Percentiles rank a stretch among this genome's conserved stretches.
Evolutionary conservation across 2,113 vertebrate species (phyloP).

Genomic region (Mola mola): DNA sequence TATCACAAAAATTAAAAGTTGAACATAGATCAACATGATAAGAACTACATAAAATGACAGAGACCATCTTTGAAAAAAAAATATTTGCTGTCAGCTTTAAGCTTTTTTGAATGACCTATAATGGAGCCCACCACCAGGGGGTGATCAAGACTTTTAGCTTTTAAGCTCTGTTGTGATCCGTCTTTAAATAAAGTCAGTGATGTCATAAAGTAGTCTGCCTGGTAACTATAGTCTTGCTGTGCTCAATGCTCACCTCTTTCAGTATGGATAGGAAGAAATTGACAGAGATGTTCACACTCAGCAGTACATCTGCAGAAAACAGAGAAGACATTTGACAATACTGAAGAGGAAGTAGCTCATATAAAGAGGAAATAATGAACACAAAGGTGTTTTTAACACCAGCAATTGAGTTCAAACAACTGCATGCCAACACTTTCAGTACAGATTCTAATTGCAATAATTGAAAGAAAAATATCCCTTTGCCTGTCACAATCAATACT

Average conservation of each 20-base stretch:
- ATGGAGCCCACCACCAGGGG: too few species aligned
- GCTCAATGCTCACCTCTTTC: conserved; percentile 48
- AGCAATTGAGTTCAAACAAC: not conserved
- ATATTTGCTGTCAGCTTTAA: too few species aligned
- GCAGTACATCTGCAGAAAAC: conserved; percentile 56
- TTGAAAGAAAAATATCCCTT: not conserved
- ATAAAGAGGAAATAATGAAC: conserved; percentile 54
- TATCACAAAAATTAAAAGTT: too few species aligned
- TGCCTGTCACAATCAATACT: not conserved
- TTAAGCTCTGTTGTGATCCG: not conserved
- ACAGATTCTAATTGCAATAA: too few species aligned
- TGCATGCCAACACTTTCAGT: not conserved
- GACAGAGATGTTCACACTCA: conserved; percentile 38
- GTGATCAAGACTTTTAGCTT: not conserved
- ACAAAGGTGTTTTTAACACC: not conserved
- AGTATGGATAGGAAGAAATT: accelerated
- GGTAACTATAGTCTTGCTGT: too few species aligned
- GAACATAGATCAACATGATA: too few species aligned
- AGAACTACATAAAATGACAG: too few species aligned
- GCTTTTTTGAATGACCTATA: too few species aligned
- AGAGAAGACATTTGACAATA: conserved; percentile 41
- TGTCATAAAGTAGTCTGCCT: not conserved
- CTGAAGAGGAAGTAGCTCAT: conserved; percentile 51
- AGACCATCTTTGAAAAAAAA: too few species aligned
- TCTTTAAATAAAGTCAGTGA: not conserved